Evolutionary conservation across 1,140 invertebrate species (phyloP), one percentile per base, ranked within the genome.

Genomic region (Zaprionus africanus): DNA sequence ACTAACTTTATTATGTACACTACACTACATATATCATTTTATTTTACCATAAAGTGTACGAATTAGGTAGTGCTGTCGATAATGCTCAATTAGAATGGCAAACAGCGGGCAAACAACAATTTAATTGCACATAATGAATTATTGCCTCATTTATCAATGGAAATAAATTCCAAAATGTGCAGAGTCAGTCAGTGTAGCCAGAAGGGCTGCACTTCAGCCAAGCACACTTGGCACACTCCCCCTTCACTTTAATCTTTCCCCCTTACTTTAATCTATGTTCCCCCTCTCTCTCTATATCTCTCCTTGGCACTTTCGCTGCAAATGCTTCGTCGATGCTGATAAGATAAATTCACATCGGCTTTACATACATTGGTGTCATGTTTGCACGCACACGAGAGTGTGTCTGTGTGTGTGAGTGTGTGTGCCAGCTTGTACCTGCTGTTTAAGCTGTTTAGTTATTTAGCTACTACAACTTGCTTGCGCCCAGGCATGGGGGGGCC

Each of bases 271-370:
- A n/a, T n/a, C n/a, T n/a, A n/a, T n/a, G n/a, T n/a, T n/a, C 7
- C n/a, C 5, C 28, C 24, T 60, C 26, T 17, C 13, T 15, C 12
- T 17, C 22, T 38, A 4, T 41, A 34, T 51, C 49, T 60, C 5
- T 13, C 6, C 24, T 43, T 68, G 17, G 19, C 54, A 60, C 67
- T 70, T 62, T 75, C 59, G 59, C 63, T 73, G 56, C 70, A 63
- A 64, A 5, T 59, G 51, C 43, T 3, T 13, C 51, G 67, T 26
- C 19, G 5, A 38, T 22, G 49, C 36, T 49, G 72, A 76, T 76
- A 76, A 76, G 73, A 76, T 76, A 76, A 76, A 72, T 66, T 63
- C 54, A 19, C 68, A 22, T 2, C 41, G 60, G 54, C 67, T 76
- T 76, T 71, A 36, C 67, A 53, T 54, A 36, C 41, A 71, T 64